A percentile compares a stretch with the other conserved stretches of the same genome.
phyloP scores from a whole-genome alignment of 2,888 invertebrate genomes.

The Boloria euphrosyne region DNA sequence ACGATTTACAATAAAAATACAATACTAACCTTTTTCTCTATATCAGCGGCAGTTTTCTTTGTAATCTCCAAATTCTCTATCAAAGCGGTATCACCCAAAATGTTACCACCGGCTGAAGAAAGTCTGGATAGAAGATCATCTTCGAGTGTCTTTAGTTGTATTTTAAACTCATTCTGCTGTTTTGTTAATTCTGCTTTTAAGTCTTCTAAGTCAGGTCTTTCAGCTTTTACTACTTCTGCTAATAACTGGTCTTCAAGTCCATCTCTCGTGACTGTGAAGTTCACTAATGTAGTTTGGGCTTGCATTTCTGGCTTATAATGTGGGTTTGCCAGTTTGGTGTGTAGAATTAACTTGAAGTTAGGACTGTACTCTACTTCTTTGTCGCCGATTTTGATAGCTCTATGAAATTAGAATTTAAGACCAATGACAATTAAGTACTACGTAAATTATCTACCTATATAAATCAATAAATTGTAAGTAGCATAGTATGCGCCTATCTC shows the following conservation, averaged over 20 bases:
- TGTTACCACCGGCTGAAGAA: constrained; percentile 95
- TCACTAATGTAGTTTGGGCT: constrained; percentile 97
- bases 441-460: too few species aligned
- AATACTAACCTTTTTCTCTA: constrained; percentile 89
- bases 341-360: constrained; percentile 92
- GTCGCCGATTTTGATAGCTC: constrained; percentile 97
- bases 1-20: too few species aligned
- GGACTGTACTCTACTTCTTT: constrained; percentile 97
- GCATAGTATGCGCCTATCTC: too few species aligned
- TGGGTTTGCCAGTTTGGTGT: constrained; percentile 97
- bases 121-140: constrained; percentile 95
- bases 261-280: constrained; percentile 98
- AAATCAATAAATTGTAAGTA: too few species aligned
- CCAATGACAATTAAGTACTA: too few species aligned
- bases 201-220: constrained; percentile 97
- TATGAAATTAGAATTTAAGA: constrained; percentile 55
- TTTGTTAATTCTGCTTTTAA: constrained; percentile 96
- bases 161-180: constrained; percentile 98
- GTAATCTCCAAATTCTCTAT: constrained; percentile 98
- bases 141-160: constrained; percentile 94
- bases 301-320: constrained; percentile 99
- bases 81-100: constrained; percentile 95
- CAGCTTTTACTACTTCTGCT: constrained; percentile 98
- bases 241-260: constrained; percentile 97
- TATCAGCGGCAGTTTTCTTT: constrained; percentile 97